Base-by-base conservation (phyloP, 92 coral and sea anemone species). In the Isaurus tuberculatus region DNA sequence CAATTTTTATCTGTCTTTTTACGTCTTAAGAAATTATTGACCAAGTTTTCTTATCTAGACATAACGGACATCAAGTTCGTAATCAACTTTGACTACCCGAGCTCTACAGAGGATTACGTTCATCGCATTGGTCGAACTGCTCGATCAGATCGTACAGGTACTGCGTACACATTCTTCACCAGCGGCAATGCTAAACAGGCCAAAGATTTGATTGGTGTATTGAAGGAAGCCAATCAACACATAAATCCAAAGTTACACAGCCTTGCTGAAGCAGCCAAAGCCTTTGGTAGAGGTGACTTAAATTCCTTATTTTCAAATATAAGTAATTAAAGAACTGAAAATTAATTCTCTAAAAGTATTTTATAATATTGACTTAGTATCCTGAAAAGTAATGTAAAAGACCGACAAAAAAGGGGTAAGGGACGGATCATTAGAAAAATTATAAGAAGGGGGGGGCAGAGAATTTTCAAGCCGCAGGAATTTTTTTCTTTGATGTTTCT, bases 41-140 rank as follows among this genome's bases (percentile, higher is more conserved):
- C 82, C 32, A 37, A 23, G 34, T 27, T 58, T 55, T 60, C 55
- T 73, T 68, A 30, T 91, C 83, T 89, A 97, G 99, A 97, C 88
- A 95, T 97, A 78, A 84, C 95, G 26, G 99, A 97, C 89, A 97
- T 97, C 91, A 97, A 97, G 89, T 97, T 97, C 77, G 99, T 97
- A 71, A 97, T 97, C 94, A 97, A 97, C 93, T 92, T 97, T 29
- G 99, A 97, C 91, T 97, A 94, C 86, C 99, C 99, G 46, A 94
- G 94, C 65, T 97, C 96, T 36, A 93, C 98, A 43, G 99, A 97
- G 70, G 99, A 97, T 86, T 97, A 97, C 77, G 94, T 97, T 73
- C 99, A 97, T 83, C 98, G 99, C 73, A 97, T 97, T 83, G 99
- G 99, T 29, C 89, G 99, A 64, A 97, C 99, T 36, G 99, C 99